phyloP scores from a whole-genome alignment of 2,797 vertebrate genomes.

The Mormyrops attenuatus region DNA sequence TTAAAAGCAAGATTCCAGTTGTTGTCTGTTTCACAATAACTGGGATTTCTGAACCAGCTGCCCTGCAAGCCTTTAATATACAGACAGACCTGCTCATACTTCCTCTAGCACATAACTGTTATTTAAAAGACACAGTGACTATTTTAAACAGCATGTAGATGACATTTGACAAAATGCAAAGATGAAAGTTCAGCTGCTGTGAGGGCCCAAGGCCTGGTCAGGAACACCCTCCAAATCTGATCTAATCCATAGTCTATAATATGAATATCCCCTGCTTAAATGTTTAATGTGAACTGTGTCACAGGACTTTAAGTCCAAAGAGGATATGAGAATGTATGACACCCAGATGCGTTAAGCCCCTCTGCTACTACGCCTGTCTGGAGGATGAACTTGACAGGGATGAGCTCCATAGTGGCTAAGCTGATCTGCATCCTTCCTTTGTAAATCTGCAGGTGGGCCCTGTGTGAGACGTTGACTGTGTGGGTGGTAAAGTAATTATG shows the following conservation, averaged over 20 bases:
- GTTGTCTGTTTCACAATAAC: not conserved
- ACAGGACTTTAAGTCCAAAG: not conserved
- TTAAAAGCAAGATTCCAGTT: not conserved
- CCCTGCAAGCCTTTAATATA: not conserved
- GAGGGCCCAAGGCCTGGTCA: not conserved
- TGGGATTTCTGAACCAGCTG: not conserved
- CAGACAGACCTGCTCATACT: not conserved
- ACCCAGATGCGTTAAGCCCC: not conserved
- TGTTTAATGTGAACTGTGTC: not conserved
- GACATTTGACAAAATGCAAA: not conserved
- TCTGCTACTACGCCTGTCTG: not conserved
- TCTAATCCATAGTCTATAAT: not conserved
- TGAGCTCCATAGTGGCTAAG: not conserved
- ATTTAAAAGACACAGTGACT: not conserved
- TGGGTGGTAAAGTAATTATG: not conserved
- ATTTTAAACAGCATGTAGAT: not conserved
- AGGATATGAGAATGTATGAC: not conserved
- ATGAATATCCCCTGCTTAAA: not conserved
- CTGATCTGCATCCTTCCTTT: not conserved
- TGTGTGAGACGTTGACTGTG: not conserved
- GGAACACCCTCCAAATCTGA: not conserved
- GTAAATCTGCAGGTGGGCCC: slow-evolving; percentile 9
- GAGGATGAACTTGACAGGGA: not conserved
- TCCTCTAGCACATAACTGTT: not conserved
- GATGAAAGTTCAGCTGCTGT: not conserved